Base-by-base conservation (phyloP, 2,113 vertebrate species). In the Ageneiosus marmoratus region DNA sequence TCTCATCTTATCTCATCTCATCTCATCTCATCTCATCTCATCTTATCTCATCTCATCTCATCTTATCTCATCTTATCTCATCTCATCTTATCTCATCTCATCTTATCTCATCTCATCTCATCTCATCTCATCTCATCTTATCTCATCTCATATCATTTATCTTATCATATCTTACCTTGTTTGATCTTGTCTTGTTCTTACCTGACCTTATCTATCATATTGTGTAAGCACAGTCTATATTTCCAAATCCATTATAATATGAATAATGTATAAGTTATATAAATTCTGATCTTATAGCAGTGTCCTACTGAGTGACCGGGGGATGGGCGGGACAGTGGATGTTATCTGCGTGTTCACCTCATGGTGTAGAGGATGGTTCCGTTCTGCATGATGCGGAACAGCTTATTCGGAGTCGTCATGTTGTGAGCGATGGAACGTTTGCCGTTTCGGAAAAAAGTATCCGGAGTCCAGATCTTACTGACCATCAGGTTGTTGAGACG, bases 401-500 rank as follows among this genome's bases (percentile, higher is more conserved):
- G 94, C 94, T 95, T 95, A 94, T 95, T 95, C 83, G 95, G 95
- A 78, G 94, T 95, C 88, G 95, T 95, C 95, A 95, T 95, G 93
- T 95, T 95, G 94, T 95, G 95, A 85, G 95, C 92, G 87, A 95
- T 95, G 86, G 95, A 95, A 88, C 93, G 93, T 91, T 95, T 95
- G 90, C 95, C 95, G 88, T 95, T 95, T 78, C 94, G 92, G 91
- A 95, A 95, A 89, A 95, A 95, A 5, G 95, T 95, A 91, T 95
- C 95, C 0, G 95, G 95, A 1, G 95, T 95, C 95, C 95, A 95
- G 89, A 95, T 95, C 85, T 95, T 95, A 91, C 93, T 95, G 92
- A 95, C 94, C 95, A 95, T 95, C 81, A 95, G 92, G 89, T 95
- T 95, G 90, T 95, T 95, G 79, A 95, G 92, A 72, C 95, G 93